Conservation (phyloP, 1,140 invertebrate species). For the Pseudachorutes palmiensis region DNA sequence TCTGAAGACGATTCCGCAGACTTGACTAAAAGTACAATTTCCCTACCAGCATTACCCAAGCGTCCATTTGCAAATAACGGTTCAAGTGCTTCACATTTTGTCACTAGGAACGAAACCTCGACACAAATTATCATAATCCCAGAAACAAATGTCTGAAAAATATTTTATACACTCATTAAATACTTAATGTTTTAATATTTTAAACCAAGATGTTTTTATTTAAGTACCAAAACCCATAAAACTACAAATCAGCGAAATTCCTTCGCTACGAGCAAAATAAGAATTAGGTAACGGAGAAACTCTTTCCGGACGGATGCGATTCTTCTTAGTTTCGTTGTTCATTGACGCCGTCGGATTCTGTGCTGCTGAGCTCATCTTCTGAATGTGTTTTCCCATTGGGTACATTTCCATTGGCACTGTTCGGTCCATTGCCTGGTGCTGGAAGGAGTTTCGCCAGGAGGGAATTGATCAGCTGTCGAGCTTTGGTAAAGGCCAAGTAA, state of each 20-base stretch:
- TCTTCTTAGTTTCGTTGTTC: neutral
- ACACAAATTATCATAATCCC: conserved; percentile 36
- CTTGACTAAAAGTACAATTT: conserved; percentile 11
- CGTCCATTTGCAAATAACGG: neutral
- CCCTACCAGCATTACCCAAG: neutral
- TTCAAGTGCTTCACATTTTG: conserved; percentile 25
- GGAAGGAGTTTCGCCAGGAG: neutral
- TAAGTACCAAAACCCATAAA: too few species aligned
- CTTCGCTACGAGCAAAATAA: too few species aligned
- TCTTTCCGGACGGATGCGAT: too few species aligned
- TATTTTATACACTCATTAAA: too few species aligned
- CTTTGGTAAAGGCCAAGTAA: neutral
- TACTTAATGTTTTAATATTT: too few species aligned
- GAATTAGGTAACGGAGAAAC: too few species aligned
- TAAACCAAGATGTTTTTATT: too few species aligned
- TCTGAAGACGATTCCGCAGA: conserved; percentile 24
- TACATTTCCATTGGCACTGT: neutral
- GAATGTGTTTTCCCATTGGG: neutral
- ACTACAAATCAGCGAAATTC: too few species aligned
- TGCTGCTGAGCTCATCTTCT: conserved; percentile 2
- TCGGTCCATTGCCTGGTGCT: neutral
- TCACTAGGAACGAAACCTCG: conserved; percentile 30
- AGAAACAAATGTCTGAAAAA: conserved; percentile 33
- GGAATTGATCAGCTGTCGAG: neutral
- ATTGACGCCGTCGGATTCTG: neutral